Base-by-base conservation (phyloP, 2,797 vertebrate genomes). In the Notolabrus celidotus region DNA sequence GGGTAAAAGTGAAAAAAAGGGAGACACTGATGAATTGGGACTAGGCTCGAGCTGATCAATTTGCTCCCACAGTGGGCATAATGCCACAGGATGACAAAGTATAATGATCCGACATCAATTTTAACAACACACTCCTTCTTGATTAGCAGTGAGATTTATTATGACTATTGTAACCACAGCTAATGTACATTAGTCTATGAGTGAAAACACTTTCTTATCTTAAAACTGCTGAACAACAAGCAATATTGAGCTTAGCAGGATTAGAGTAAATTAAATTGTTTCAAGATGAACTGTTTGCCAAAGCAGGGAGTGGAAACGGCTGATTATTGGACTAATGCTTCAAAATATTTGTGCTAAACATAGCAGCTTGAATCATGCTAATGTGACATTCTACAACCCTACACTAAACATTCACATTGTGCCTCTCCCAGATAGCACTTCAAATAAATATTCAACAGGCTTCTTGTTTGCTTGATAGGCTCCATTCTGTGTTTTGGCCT, bases 1-100 rank as follows among this genome's bases (percentile, higher is more conserved):
- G 22, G 47, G 43, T 29, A 42, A 49, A 80, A 38, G 31, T 50
- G 34, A 29, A 42, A 29, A 23, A 33, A 60, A 53, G 66, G 53
- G 16, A 33, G 54, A 82, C 47, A 62, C 31, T 54, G 50, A 76
- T 71, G 17, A 74, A 80, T 78, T 63, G 23, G 68, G 80, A 58
- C 69, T 27, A 38, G 59, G 51, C 34, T 68, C 14, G 4, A 50
- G 15, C 29, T 9, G 31, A 67, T 71, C 43, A n/a, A 23, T 59
- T 70, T 43, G 47, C 20, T 62, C 11, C n/a, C 25, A 49, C 2
- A 29, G 31, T 16, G 33, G 63, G 54, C 31, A 47, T 17, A 15
- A 11, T 14, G 67, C 56, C 53, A 64, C 7, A 6, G 47, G 71
- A 60, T 49, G 22, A 65, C 8, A 64, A 49, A 63, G 38, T 31